A percentile compares a stretch with the other conserved stretches of the same genome.
Evolutionary conservation across 2,888 invertebrate genomes (phyloP).

Genomic region (Ashinkailepas kermadecensis): DNA sequence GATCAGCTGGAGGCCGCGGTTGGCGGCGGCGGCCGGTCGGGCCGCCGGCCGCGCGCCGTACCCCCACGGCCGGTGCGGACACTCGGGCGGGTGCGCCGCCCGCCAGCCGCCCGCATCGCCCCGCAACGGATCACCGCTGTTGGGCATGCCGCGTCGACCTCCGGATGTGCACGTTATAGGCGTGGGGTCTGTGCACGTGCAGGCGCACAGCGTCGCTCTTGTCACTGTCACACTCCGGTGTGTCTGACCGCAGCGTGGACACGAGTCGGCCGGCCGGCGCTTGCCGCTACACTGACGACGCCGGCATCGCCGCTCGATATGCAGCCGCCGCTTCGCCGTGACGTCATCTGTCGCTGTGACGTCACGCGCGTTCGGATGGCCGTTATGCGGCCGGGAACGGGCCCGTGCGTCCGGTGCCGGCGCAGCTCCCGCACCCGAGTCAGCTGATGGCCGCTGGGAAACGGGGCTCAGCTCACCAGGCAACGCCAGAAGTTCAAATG

Average conservation of each 20-base stretch:
- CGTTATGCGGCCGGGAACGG: no score
- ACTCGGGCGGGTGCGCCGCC: constrained; percentile 6
- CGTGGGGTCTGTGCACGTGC: no score
- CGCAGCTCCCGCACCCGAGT: no score
- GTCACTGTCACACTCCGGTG: neutral
- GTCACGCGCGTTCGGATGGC: neutral
- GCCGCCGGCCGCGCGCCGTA: neutral
- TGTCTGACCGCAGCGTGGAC: neutral
- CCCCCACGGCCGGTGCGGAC: neutral
- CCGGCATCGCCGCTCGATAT: neutral
- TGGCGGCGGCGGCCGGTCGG: neutral
- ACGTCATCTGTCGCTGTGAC: neutral
- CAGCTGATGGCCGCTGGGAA: no score
- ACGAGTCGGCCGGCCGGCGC: neutral
- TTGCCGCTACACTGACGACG: neutral
- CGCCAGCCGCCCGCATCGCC: neutral
- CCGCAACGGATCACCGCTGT: constrained; percentile 1
- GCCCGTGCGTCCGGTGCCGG: no score
- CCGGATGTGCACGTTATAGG: neutral
- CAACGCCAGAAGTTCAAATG: no score
- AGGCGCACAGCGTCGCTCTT: no score
- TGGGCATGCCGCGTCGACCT: neutral
- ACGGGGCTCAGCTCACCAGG: no score
- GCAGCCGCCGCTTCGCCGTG: neutral
- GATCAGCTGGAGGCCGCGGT: neutral